Evolutionary conservation across 2,797 vertebrate species (phyloP).

Genomic region (Sebastolobus alascanus): DNA sequence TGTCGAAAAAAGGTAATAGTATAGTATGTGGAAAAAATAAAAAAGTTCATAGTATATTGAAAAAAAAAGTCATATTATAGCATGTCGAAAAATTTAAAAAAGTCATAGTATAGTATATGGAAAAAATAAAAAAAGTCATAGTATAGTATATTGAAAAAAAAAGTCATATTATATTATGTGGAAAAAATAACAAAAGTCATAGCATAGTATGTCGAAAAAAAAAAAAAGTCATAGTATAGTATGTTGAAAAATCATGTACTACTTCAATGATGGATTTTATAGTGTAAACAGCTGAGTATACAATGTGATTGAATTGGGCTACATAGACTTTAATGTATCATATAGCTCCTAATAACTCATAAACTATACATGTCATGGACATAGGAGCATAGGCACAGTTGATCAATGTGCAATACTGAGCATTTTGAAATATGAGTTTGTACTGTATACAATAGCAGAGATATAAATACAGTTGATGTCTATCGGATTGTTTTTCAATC

Average conservation of each 20-base stretch:
- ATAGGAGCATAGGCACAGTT: conserved; percentile 41
- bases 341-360: conserved; percentile 45
- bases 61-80: too few species aligned
- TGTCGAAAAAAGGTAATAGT: too few species aligned
- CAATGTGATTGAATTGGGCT: conserved; percentile 33
- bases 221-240: too few species aligned
- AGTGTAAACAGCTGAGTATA: neutral
- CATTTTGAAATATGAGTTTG: conserved; percentile 45
- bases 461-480: conserved; percentile 70
- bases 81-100: too few species aligned
- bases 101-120: too few species aligned
- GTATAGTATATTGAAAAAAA: too few species aligned
- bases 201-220: too few species aligned
- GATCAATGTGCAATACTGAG: conserved; percentile 52
- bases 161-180: too few species aligned
- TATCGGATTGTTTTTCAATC: conserved; percentile 62
- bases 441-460: conserved; percentile 60
- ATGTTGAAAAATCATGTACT: neutral
- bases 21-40: too few species aligned
- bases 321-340: conserved; percentile 69
- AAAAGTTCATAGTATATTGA: too few species aligned
- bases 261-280: neutral
- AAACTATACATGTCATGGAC: conserved; percentile 53
- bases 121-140: too few species aligned
- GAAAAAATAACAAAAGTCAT: too few species aligned